phyloP scores from a whole-genome alignment of 2,888 invertebrate genomes.

The Nomada fucata region DNA sequence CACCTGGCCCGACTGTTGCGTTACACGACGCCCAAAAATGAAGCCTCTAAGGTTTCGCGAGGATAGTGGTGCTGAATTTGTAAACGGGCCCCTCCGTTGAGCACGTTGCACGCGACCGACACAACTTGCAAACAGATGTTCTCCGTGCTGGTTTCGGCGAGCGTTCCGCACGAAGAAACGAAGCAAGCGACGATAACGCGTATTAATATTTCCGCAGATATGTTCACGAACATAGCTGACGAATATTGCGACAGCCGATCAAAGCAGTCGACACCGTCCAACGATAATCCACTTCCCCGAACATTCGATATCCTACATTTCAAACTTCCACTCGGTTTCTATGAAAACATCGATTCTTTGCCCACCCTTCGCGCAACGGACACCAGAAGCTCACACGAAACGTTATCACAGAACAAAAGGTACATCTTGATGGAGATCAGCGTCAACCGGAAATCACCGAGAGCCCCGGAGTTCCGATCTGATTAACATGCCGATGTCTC shows the following conservation, averaged over 20 bases:
- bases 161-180: background rate
- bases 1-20: constrained; percentile 8
- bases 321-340: no score
- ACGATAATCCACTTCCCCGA: no score
- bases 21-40: constrained; percentile 22
- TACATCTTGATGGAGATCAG: background rate
- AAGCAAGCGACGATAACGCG: background rate
- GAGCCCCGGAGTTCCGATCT: constrained; percentile 59
- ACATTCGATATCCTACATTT: no score
- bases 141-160: background rate
- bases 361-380: background rate
- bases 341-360: background rate
- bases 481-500: constrained; percentile 52
- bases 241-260: no score
- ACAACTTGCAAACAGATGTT: background rate
- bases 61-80: constrained; percentile 29
- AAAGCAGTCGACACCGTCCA: no score
- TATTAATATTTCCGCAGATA: no score
- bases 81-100: constrained; percentile 8
- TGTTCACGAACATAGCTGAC: no score
- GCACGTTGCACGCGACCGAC: background rate
- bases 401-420: background rate
- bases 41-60: constrained; percentile 20
- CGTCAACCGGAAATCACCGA: background rate
- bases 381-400: background rate